Evolutionary conservation across 2,797 vertebrate species (phyloP), one percentile per base, ranked within the genome.

Genomic region (Sylvilagus floridanus): DNA sequence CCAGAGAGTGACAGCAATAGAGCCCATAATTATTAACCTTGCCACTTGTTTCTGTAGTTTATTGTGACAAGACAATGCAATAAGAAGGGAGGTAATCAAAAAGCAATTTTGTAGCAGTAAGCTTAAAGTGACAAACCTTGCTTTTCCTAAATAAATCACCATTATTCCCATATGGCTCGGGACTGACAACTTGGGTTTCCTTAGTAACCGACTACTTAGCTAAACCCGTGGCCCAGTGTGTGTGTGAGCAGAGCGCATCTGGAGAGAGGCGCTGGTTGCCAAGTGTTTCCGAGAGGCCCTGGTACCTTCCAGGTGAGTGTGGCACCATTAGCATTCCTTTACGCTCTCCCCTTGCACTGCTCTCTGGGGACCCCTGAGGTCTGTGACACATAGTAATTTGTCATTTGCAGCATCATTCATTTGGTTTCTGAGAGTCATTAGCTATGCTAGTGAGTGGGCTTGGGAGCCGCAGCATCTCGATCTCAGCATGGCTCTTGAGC

Each of bases 1-100:
- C 94, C 93, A 91, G 88, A 96, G 97, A 98, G 89, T 98, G 98
- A 98, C 97, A 98, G 97, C 97, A 98, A 98, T 24, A 63, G 96
- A 98, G 97, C 96, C 94, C 95, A 96, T 97, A 97, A 98, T 98
- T 98, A 98, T 98, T 98, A 98, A 98, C 98, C 98, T 98, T 98
- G 97, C 98, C 98, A 98, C 98, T 98, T 98, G 97, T 98, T 98
- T 98, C 96, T 95, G 97, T 98, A 98, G 98, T 98, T 98, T 98
- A 98, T 98, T 98, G 98, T 98, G 98, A 98, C 98, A 98, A 98
- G 98, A 98, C 98, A 98, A 98, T 98, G 98, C 97, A 98, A 98
- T 98, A 98, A 98, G 97, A 97, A 97, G 97, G 97, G 98, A 98
- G 97, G 98, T 98, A 98, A 98, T 98, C 98, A 98, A 98, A 98